A percentile compares a stretch with the other conserved stretches of the same genome.
These are phyloP conservation scores for Conger conger DNA, from an alignment of 2,113 vertebrate genomes.

Conservation along the genomic window DNA sequence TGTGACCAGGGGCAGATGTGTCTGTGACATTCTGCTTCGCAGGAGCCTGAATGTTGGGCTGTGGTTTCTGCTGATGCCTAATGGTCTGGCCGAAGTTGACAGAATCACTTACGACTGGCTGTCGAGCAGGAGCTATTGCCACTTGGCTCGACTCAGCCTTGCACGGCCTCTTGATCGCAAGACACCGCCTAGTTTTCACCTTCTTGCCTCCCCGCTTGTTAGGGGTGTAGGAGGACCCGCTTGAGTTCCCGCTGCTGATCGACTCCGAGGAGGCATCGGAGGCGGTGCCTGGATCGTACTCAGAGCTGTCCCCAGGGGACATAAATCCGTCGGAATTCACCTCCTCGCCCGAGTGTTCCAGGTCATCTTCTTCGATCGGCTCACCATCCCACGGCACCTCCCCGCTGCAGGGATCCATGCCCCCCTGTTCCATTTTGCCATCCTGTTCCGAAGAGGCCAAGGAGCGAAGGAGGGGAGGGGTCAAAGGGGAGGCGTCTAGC, in stretches of 20 bases:
- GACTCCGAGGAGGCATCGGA: conserved; percentile 26
- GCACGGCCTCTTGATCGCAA: not conserved
- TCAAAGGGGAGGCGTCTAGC: conserved; percentile 20
- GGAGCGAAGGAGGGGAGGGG: conserved; percentile 16
- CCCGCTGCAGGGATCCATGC: not conserved
- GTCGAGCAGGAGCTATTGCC: not conserved
- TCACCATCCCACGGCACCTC: not conserved
- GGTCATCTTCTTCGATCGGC: conserved; percentile 15
- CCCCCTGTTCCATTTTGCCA: conserved; percentile 14
- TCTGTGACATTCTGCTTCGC: conserved; percentile 31
- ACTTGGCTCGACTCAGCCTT: not conserved
- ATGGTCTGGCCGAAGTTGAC: conserved; percentile 53
- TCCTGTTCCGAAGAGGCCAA: not conserved
- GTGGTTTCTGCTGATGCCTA: conserved; percentile 47
- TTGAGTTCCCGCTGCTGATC: conserved; percentile 33
- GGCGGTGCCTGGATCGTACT: conserved; percentile 37
- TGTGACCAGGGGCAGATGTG: conserved; percentile 40
- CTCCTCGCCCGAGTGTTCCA: conserved; percentile 16
- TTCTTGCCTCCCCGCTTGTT: not conserved
- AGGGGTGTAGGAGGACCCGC: conserved; percentile 14
- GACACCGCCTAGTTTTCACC: not conserved
- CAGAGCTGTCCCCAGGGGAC: not conserved
- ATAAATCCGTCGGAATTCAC: not conserved
- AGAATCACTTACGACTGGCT: not conserved
- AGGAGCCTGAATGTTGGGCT: conserved; percentile 42